Evolutionary conservation across 2,888 invertebrate genomes (phyloP).

Genomic region (Chymomyza fuscimana): DNA sequence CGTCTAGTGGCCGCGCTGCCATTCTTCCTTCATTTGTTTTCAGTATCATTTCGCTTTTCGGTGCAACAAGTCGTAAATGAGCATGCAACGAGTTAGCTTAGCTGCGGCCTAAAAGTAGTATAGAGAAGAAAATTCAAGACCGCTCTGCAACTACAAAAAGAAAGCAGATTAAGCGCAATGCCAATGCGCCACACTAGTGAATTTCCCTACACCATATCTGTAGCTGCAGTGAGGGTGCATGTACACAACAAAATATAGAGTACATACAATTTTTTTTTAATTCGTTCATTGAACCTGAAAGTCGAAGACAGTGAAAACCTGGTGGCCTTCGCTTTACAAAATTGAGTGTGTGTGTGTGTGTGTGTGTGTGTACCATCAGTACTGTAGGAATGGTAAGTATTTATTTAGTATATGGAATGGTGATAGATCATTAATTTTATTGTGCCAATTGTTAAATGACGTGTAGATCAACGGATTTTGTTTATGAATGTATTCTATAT

Average conservation of each 20-base stretch:
- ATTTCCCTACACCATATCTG: background rate
- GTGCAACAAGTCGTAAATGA: constrained; percentile 66
- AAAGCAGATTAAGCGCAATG: constrained; percentile 61
- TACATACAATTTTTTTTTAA: constrained; percentile 26
- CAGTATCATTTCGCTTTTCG: constrained; percentile 58
- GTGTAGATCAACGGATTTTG: too few species aligned
- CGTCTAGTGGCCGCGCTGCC: constrained; percentile 30
- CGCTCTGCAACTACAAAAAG: constrained; percentile 40
- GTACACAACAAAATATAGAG: constrained; percentile 8
- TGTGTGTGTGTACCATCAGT: background rate
- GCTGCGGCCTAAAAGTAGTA: constrained; percentile 15
- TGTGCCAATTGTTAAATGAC: background rate
- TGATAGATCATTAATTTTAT: background rate
- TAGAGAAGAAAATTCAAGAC: constrained; percentile 32
- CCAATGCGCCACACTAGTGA: background rate
- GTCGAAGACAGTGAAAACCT: constrained; percentile 12
- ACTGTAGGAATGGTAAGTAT: background rate
- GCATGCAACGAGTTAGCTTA: constrained; percentile 21
- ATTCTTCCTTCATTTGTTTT: constrained; percentile 66
- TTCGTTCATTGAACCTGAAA: constrained; percentile 61
- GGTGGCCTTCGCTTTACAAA: constrained; percentile 18
- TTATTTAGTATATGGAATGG: background rate
- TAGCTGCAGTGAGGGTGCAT: constrained; percentile 19
- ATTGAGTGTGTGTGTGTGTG: background rate
- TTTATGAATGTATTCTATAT: too few species aligned